Percentiles rank a stretch among this genome's conserved stretches.
Evolutionary conservation across 1,140 invertebrate species (phyloP).

Genomic region (Ips nitidus): DNA sequence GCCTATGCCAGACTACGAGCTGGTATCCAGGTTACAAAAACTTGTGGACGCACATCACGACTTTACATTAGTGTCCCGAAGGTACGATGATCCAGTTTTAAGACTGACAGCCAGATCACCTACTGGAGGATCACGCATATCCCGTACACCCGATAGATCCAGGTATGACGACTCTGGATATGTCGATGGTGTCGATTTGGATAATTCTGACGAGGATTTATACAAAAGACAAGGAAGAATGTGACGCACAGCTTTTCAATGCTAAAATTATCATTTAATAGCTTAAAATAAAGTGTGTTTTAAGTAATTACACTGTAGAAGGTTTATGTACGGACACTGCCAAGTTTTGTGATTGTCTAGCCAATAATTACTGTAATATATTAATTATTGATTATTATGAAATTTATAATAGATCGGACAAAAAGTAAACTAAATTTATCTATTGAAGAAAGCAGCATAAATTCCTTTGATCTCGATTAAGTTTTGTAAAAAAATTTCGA

Average conservation of each 20-base stretch:
- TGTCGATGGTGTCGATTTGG: slow-evolving; percentile 58
- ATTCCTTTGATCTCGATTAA: no score
- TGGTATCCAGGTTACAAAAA: slow-evolving; percentile 71
- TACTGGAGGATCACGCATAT: slow-evolving; percentile 55
- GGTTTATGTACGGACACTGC: no score
- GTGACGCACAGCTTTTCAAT: slow-evolving; percentile 19
- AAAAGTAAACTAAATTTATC: no score
- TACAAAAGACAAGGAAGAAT: slow-evolving; percentile 52
- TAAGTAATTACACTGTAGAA: no score
- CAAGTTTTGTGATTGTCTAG: no score
- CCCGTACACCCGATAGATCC: slow-evolving; percentile 60
- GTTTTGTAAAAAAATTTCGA: no score
- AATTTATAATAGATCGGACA: no score
- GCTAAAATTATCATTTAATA: background rate
- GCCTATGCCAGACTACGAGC: slow-evolving; percentile 73
- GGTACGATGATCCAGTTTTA: slow-evolving; percentile 67
- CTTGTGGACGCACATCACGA: slow-evolving; percentile 75
- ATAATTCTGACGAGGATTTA: slow-evolving; percentile 60
- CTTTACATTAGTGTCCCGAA: slow-evolving; percentile 71
- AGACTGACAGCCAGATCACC: slow-evolving; percentile 58
- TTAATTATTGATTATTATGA: no score
- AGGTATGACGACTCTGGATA: slow-evolving; percentile 64
- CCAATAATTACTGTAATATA: no score
- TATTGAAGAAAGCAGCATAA: no score
- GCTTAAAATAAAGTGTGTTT: no score